Percentiles rank a stretch among this genome's conserved stretches.
Conservation (phyloP, 2,113 vertebrate species). For the Odocoileus virginianus region DNA sequence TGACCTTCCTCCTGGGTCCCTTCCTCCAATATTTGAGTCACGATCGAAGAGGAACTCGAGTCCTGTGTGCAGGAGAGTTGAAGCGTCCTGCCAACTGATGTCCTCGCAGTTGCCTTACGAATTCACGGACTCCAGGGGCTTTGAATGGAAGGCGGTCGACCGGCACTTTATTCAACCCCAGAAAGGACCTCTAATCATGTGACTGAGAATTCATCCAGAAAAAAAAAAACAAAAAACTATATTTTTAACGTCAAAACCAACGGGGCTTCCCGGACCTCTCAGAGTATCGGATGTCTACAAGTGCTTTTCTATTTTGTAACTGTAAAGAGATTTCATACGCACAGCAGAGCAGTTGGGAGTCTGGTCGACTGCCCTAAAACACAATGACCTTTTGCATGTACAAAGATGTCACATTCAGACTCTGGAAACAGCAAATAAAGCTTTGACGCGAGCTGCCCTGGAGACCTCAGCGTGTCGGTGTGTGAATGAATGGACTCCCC, state of each 20-base stretch:
- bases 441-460: neutral
- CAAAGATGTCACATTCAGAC: neutral
- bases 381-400: neutral
- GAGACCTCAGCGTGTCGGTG: fast-evolving
- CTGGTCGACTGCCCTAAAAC: neutral
- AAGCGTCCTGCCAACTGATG: neutral
- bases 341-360: neutral
- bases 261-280: neutral
- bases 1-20: neutral
- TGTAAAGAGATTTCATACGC: neutral
- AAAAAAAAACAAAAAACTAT: neutral
- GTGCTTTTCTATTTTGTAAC: slow-evolving; percentile 55
- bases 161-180: neutral
- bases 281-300: neutral
- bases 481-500: neutral
- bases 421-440: slow-evolving; percentile 43
- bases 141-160: neutral
- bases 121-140: neutral
- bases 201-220: neutral
- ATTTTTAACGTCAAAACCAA: slow-evolving; percentile 19
- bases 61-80: neutral
- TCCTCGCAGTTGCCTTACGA: neutral
- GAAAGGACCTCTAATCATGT: neutral
- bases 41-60: neutral
- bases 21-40: neutral